Percentiles rank a stretch among this genome's conserved stretches.
phyloP scores from a whole-genome alignment of 1,140 invertebrate genomes.

The Spodoptera litura region DNA sequence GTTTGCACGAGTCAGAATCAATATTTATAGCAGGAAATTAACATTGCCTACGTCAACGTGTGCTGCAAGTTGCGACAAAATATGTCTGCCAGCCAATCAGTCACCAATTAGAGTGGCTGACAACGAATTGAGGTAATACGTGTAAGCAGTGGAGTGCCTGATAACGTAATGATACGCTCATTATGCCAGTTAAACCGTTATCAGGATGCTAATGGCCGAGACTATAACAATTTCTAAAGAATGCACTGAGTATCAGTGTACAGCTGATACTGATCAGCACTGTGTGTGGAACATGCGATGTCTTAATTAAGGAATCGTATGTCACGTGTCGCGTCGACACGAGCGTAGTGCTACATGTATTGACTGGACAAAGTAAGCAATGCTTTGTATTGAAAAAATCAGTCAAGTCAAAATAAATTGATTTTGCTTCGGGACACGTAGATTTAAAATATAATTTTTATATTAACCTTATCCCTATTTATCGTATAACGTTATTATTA shows the following conservation, averaged over 20 bases:
- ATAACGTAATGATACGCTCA: constrained; percentile 20
- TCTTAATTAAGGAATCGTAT: neutral
- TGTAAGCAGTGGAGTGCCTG: neutral
- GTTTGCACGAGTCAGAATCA: neutral
- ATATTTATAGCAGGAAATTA: neutral
- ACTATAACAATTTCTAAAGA: constrained; percentile 4
- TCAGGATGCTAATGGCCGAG: neutral
- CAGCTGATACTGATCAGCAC: neutral
- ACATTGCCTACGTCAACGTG: neutral
- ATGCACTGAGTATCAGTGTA: neutral
- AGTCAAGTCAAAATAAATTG: too few relatives aligned
- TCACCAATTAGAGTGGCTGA: neutral
- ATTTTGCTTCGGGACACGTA: too few relatives aligned
- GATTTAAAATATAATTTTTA: too few relatives aligned
- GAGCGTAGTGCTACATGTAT: neutral
- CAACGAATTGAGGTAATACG: neutral
- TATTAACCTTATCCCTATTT: too few relatives aligned
- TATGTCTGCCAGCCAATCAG: neutral
- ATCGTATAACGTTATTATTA: too few relatives aligned
- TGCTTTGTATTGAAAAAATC: too few relatives aligned
- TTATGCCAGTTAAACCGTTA: neutral
- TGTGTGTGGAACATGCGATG: neutral
- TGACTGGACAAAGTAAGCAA: too few relatives aligned
- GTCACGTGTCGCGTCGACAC: neutral
- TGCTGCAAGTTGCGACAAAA: too few relatives aligned